phyloP scores from a whole-genome alignment of 35 echinoderm and acorn worm species.

The Holothuria glaberrima region DNA sequence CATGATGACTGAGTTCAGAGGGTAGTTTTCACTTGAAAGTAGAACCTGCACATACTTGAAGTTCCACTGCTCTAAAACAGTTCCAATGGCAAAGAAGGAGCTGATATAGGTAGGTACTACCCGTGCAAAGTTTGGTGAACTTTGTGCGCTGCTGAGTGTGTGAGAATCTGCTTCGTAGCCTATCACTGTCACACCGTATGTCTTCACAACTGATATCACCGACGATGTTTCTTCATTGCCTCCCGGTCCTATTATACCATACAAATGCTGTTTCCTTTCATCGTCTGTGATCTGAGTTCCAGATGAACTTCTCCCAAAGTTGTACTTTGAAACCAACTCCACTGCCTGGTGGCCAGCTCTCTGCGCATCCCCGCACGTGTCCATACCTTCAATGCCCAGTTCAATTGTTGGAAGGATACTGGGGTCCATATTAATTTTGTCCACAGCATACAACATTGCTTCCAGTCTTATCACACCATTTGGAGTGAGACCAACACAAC shows the following conservation, averaged over 20 bases:
- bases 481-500: constrained; percentile 48
- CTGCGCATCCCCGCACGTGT: constrained; percentile 67
- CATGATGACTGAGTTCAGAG: background rate
- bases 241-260: constrained; percentile 78
- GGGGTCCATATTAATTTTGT: constrained; percentile 69
- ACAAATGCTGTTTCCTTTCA: constrained; percentile 66
- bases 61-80: constrained; percentile 16
- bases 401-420: constrained; percentile 62
- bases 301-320: constrained; percentile 74
- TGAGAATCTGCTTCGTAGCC: constrained; percentile 60
- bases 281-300: constrained; percentile 46
- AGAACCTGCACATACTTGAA: constrained; percentile 55
- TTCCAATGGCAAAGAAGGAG: constrained; percentile 1
- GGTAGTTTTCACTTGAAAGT: constrained; percentile 3
- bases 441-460: constrained; percentile 83
- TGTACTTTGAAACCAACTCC: constrained; percentile 55
- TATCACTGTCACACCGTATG: constrained; percentile 60
- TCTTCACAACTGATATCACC: constrained; percentile 59
- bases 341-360: constrained; percentile 61
- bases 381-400: constrained; percentile 77
- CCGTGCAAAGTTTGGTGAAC: constrained; percentile 61
- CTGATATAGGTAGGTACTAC: constrained; percentile 45
- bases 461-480: constrained; percentile 74
- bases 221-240: constrained; percentile 59
- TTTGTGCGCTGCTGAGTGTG: constrained; percentile 55